A percentile compares a stretch with the other conserved stretches of the same genome.
Evolutionary conservation across 2,797 vertebrate species (phyloP).

Genomic region (Pipistrellus pygmaeus): DNA sequence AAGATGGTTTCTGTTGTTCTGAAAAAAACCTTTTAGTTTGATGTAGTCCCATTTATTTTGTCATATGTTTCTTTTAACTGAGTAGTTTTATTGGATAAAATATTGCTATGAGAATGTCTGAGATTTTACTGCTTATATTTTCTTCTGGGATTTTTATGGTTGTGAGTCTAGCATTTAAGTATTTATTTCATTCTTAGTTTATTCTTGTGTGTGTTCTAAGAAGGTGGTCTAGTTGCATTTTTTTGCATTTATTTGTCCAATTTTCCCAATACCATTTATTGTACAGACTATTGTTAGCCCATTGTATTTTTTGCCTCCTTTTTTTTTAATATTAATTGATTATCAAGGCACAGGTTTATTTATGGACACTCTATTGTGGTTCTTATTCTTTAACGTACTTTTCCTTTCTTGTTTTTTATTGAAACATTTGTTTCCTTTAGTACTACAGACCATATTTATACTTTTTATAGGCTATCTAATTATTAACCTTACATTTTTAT

Average conservation of each 20-base stretch:
- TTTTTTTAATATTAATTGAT: neutral
- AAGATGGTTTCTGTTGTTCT: neutral
- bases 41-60: too few species aligned
- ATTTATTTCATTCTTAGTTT: neutral
- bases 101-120: neutral
- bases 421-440: neutral
- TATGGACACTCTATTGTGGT: neutral
- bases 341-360: neutral
- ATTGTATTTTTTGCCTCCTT: neutral
- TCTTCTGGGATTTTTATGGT: too few species aligned
- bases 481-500: neutral
- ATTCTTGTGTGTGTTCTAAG: neutral
- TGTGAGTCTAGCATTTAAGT: too few species aligned
- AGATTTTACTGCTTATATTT: too few species aligned
- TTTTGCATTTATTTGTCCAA: neutral
- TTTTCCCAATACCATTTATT: neutral
- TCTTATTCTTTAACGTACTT: neutral
- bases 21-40: neutral
- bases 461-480: neutral
- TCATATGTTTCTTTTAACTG: neutral
- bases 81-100: neutral
- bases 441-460: neutral
- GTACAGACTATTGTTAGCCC: neutral
- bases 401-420: neutral
- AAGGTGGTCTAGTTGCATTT: neutral